Evolutionary conservation across 2,888 invertebrate genomes (phyloP).

Genomic region (Eupsilia transversa): DNA sequence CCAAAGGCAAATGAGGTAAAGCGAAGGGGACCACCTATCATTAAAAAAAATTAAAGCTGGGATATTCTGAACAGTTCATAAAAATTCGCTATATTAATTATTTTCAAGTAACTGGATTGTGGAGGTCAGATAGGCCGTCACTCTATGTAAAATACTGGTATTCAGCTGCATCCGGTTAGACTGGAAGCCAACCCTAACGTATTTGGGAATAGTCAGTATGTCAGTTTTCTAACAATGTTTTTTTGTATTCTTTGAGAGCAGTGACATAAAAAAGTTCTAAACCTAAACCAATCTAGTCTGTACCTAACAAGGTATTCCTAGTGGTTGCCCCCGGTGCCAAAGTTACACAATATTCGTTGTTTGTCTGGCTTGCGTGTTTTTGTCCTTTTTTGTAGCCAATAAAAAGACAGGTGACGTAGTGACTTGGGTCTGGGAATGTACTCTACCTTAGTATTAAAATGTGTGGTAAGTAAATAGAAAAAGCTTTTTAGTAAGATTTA

Average conservation of each 20-base stretch:
- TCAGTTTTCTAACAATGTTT: neutral
- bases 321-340: conserved; percentile 38
- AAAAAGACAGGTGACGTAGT: conserved; percentile 32
- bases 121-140: neutral
- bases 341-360: conserved; percentile 61
- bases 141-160: neutral
- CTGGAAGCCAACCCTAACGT: neutral
- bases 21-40: no score
- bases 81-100: no score
- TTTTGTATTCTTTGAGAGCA: neutral
- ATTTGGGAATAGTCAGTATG: neutral
- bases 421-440: conserved; percentile 20
- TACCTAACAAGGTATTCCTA: conserved; percentile 43
- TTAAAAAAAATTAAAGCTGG: no score
- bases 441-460: neutral
- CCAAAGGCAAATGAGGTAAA: no score
- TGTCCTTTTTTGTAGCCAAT: conserved; percentile 42
- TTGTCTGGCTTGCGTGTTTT: conserved; percentile 43
- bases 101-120: neutral
- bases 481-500: neutral
- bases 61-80: no score
- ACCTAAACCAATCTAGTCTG: conserved; percentile 25
- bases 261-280: conserved; percentile 11
- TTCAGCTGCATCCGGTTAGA: neutral
- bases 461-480: neutral